Evolutionary conservation across 1,140 invertebrate genomes (phyloP).

Genomic region (Batillaria attramentaria): DNA sequence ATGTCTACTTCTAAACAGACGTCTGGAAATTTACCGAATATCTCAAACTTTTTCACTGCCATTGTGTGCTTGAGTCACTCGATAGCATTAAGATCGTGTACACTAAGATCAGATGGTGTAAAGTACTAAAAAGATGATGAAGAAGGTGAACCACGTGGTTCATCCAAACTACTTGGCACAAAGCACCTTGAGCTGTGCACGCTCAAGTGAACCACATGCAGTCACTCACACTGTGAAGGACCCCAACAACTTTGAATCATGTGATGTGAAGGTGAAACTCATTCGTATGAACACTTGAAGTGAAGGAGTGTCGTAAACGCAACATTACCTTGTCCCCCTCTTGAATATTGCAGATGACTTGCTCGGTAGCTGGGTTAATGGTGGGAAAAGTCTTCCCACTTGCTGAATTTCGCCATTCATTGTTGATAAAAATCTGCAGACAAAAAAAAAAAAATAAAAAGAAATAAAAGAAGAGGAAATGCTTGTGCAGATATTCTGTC

Average conservation of each 20-base stretch:
- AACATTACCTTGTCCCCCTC: slow-evolving; percentile 86
- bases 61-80: background rate
- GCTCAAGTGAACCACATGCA: no score
- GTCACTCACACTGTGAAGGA: no score
- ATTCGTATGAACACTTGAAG: no score
- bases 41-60: background rate
- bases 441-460: slow-evolving; percentile 21
- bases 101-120: background rate
- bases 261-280: no score
- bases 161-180: no score
- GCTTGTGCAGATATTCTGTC: no score
- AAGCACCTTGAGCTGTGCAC: no score
- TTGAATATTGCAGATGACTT: slow-evolving; percentile 84
- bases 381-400: slow-evolving; percentile 91
- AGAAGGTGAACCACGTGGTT: background rate
- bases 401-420: slow-evolving; percentile 88
- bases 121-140: background rate
- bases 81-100: background rate
- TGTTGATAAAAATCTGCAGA: slow-evolving; percentile 91
- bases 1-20: background rate
- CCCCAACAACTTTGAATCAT: no score
- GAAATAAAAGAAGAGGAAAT: slow-evolving; percentile 10
- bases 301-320: no score
- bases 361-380: slow-evolving; percentile 86
- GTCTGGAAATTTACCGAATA: background rate